Evolutionary conservation across 2,113 vertebrate genomes (phyloP).

Genomic region (Heptranchias perlo): DNA sequence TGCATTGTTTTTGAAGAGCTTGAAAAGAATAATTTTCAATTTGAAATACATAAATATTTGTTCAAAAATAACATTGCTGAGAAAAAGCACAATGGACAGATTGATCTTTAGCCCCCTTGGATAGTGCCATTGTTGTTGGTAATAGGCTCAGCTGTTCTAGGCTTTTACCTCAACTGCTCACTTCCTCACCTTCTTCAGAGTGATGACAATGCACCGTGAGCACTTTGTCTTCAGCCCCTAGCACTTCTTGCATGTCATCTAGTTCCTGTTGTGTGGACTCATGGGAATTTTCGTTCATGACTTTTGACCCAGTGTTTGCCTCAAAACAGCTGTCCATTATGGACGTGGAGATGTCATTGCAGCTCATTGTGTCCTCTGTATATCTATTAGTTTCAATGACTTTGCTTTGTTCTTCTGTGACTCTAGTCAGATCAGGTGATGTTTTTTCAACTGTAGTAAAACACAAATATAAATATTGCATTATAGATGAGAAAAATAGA

Average conservation of each 20-base stretch:
- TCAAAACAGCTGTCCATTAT: not conserved
- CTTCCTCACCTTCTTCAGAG: not conserved
- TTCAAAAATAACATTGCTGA: not conserved
- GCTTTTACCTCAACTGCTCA: not conserved
- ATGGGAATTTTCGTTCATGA: not conserved
- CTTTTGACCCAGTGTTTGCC: not conserved
- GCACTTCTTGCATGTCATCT: not conserved
- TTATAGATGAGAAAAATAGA: not conserved
- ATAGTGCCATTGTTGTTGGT: not conserved
- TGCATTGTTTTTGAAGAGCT: not conserved
- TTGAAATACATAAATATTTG: not conserved
- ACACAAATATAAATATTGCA: not conserved
- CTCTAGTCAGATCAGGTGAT: not conserved
- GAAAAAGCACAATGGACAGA: not conserved
- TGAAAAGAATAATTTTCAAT: not conserved
- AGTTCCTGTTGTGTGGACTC: not conserved
- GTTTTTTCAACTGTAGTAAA: slow-evolving; percentile 12
- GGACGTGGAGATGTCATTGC: not conserved
- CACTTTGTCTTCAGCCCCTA: not conserved
- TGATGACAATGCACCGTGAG: not conserved
- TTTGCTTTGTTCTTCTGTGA: not conserved
- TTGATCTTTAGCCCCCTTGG: not conserved
- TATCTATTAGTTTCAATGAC: not conserved
- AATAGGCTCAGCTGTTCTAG: not conserved
- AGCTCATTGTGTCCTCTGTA: not conserved